Evolutionary conservation across 2,888 invertebrate species (phyloP), one percentile per base, ranked within the genome.

Genomic region (Tenthredo livida): DNA sequence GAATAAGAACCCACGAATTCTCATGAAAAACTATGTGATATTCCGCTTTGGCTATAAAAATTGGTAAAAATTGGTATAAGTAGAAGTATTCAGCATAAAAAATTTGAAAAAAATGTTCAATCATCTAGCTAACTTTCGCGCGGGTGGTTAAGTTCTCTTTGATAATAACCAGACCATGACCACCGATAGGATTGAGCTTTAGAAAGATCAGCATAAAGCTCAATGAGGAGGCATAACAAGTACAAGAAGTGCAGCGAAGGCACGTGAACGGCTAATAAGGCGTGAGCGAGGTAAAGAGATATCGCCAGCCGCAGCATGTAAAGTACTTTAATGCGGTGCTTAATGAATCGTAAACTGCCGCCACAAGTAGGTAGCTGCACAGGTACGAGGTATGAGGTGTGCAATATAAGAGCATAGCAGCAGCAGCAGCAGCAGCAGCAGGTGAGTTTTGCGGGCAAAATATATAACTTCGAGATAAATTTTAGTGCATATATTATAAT

Each of bases 321-420:
- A 84, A 84, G 84, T 65, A 40, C 43, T 75, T 84, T 77, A 84
- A 84, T 75, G 77, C 84, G 75, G 73, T 75, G 75, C 33, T 61
- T 84, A 84, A 75, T 75, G 84, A 84, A 84, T 84, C 84, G 84
- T 84, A 73, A 84, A 84, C 80, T 80, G 80, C 80, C 58, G 80
- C 80, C 80, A 61, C 80, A 80, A 80, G 80, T 80, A 61, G 80
- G 80, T 80, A 77, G 77, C 54, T 29, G 33, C 54, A 10, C 77
- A n/a, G 77, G 50, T 67, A 47, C 15, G 15, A 33, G 67, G 67
- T 17, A 61, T 21, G 5, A 67, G 33, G 33, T 33, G 25, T 65
- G 29, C 65, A 33, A 61, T 29, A 65, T 25, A 65, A 65, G 61
- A 50, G 17, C 50, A 17, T 50, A 50, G 58, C 40, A 43, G 10